A percentile compares a stretch with the other conserved stretches of the same genome.
phyloP scores from a whole-genome alignment of 2,113 vertebrate species.

The Apus apus region DNA sequence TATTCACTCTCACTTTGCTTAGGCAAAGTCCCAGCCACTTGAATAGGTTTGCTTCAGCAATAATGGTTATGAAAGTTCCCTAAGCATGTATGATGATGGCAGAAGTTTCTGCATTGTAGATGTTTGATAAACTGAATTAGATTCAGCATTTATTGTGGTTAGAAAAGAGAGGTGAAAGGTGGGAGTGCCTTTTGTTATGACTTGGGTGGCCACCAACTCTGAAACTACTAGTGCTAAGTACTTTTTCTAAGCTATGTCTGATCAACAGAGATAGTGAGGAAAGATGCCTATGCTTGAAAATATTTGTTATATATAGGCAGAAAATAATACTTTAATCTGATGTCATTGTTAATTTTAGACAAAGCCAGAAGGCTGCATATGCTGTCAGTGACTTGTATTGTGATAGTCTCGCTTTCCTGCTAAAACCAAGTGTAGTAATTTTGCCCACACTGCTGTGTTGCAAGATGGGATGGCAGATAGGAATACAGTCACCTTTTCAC shows the following conservation, averaged over 20 bases:
- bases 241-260: background rate
- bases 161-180: background rate
- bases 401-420: background rate
- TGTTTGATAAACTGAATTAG: background rate
- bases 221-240: background rate
- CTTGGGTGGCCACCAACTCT: background rate
- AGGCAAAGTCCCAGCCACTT: background rate
- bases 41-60: background rate
- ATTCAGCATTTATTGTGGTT: background rate
- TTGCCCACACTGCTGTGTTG: background rate
- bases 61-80: background rate
- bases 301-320: background rate
- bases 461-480: background rate
- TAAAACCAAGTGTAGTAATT: background rate
- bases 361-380: background rate
- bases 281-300: background rate
- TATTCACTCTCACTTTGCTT: background rate
- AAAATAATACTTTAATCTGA: background rate
- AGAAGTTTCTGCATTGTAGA: background rate
- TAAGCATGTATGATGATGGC: background rate
- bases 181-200: background rate
- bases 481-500: background rate
- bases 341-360: background rate
- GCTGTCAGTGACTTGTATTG: background rate
- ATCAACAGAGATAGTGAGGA: background rate